These are phyloP conservation scores for Proisotoma minuta DNA, from an alignment of 2,888 invertebrate species.

Conservation along the genomic window DNA sequence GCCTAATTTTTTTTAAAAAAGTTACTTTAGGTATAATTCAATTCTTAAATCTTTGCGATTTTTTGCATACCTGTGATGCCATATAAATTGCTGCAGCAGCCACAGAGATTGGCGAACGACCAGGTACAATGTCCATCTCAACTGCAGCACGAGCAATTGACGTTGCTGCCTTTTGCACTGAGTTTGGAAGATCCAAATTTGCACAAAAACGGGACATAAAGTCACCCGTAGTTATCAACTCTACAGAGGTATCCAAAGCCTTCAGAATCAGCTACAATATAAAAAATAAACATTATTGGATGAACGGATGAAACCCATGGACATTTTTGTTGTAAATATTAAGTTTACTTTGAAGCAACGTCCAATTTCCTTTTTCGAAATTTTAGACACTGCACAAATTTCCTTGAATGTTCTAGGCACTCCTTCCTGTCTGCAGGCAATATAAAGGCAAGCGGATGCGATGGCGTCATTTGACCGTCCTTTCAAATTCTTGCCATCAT, in stretches of 20 bases:
- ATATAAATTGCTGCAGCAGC: conserved; percentile 99
- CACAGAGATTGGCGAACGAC: conserved; percentile 95
- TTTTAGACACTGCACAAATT: conserved; percentile 97
- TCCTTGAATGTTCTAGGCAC: conserved; percentile 99
- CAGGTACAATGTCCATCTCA: conserved; percentile 94
- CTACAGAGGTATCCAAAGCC: conserved; percentile 92
- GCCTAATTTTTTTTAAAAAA: conserved; percentile 58
- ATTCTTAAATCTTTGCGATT: neutral
- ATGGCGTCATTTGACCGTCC: conserved; percentile 97
- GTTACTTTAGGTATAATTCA: conserved; percentile 2
- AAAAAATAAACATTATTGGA: no score
- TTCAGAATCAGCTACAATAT: conserved; percentile 89
- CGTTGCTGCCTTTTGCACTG: conserved; percentile 88
- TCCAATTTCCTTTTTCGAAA: conserved; percentile 98
- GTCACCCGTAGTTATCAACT: conserved; percentile 95
- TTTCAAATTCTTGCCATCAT: conserved; percentile 91
- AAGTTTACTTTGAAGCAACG: conserved; percentile 98
- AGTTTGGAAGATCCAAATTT: conserved; percentile 78
- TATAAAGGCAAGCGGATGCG: conserved; percentile 96
- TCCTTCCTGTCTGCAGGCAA: conserved; percentile 96
- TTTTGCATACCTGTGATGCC: conserved; percentile 77
- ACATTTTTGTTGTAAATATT: no score
- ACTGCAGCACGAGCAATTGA: conserved; percentile 95
- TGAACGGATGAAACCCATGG: no score
- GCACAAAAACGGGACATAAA: conserved; percentile 99